Percentiles rank a stretch among this genome's conserved stretches.
phyloP scores from a whole-genome alignment of 2,113 vertebrate species.

The Myxocyprinus asiaticus region DNA sequence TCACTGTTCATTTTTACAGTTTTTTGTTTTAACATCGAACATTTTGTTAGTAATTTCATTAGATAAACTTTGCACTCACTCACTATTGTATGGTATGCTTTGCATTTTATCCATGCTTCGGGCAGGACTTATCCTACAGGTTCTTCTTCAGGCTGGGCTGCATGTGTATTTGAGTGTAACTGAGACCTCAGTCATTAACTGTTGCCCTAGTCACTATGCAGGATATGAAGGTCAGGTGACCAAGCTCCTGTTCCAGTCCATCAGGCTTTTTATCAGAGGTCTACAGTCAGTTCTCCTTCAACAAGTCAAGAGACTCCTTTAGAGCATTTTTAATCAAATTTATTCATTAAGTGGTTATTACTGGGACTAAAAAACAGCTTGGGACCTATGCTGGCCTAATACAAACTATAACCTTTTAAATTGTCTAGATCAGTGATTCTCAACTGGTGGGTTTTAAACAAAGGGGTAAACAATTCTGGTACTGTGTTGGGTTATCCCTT shows the following conservation, averaged over 20 bases:
- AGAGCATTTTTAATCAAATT: background rate
- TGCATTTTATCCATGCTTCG: conserved; percentile 25
- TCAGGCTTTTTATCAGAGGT: background rate
- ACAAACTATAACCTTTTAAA: background rate
- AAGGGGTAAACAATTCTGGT: too few species aligned
- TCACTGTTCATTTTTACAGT: too few species aligned
- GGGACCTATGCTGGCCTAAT: background rate
- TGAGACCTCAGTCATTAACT: conserved; percentile 24
- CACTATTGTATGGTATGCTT: conserved; percentile 12
- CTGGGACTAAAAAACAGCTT: background rate
- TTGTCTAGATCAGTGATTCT: background rate
- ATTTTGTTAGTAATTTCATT: too few species aligned
- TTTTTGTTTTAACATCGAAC: too few species aligned
- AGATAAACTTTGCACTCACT: background rate
- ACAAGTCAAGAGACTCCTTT: background rate
- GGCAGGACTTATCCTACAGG: conserved; percentile 14
- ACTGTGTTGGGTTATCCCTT: too few species aligned
- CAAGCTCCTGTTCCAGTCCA: background rate
- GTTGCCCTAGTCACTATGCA: conserved; percentile 13
- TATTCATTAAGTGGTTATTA: conserved; percentile 9
- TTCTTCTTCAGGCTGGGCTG: background rate
- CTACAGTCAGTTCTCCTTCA: background rate
- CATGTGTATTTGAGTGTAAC: conserved; percentile 18
- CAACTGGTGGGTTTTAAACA: background rate
- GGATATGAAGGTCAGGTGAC: conserved; percentile 1